A percentile compares a stretch with the other conserved stretches of the same genome.
Evolutionary conservation across 1,140 invertebrate genomes (phyloP).

Genomic region (Chironomus tepperi): DNA sequence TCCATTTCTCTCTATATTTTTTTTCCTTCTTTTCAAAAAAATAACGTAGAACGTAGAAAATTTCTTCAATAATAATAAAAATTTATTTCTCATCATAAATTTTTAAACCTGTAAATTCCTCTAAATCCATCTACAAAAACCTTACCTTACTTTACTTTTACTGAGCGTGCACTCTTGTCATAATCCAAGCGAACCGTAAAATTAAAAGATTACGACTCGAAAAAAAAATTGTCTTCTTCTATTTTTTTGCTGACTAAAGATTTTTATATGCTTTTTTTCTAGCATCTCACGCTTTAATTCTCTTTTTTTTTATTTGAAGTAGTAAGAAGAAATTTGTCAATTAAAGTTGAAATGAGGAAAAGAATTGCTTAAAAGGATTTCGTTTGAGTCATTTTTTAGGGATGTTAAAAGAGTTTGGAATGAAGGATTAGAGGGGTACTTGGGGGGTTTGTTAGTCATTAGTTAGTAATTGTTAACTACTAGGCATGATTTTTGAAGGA

Average conservation of each 20-base stretch:
- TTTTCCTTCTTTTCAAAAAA: too few relatives aligned
- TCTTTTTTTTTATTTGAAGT: background rate
- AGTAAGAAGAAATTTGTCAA: background rate
- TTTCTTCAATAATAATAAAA: slow-evolving; percentile 4
- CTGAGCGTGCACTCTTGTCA: background rate
- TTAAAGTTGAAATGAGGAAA: slow-evolving; percentile 1
- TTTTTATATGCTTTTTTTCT: background rate
- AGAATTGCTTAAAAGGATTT: background rate
- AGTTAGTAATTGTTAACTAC: too few relatives aligned
- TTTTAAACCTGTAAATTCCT: background rate
- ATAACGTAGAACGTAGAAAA: background rate
- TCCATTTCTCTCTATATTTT: too few relatives aligned
- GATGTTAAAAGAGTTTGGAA: background rate
- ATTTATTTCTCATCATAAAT: slow-evolving; percentile 15
- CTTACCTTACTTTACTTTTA: background rate
- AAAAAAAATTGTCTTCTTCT: background rate
- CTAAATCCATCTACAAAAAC: slow-evolving; percentile 1
- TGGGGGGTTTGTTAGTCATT: too few relatives aligned
- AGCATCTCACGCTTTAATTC: background rate
- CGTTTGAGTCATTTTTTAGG: background rate
- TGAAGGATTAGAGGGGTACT: too few relatives aligned
- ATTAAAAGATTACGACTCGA: slow-evolving; percentile 13
- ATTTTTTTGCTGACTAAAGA: background rate
- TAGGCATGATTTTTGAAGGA: too few relatives aligned
- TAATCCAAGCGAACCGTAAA: background rate